These are phyloP conservation scores for Pseudocheirus occidentalis DNA, from an alignment of 2,797 vertebrate species.

Conservation along the genomic window DNA sequence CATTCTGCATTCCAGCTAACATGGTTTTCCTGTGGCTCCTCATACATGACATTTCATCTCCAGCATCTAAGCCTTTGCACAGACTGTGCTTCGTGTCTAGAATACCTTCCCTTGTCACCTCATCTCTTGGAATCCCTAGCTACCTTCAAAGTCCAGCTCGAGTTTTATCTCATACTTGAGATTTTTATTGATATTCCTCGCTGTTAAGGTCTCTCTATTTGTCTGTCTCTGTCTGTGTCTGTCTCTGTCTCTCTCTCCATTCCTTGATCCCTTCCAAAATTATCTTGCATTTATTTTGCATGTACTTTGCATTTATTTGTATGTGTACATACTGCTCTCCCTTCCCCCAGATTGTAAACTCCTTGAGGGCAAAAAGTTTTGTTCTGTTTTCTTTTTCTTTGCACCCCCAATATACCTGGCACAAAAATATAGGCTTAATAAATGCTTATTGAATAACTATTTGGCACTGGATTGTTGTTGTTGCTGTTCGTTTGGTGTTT, in stretches of 20 bases:
- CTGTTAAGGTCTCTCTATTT: not conserved
- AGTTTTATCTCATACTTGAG: not conserved
- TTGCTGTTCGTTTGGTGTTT: not conserved
- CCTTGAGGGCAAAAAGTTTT: not conserved
- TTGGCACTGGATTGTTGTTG: not conserved
- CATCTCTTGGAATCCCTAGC: not conserved
- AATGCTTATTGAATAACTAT: not conserved
- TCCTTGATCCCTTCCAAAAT: not conserved
- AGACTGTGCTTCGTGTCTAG: not conserved
- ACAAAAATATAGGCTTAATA: not conserved
- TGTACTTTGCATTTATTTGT: not conserved
- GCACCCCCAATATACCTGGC: not conserved
- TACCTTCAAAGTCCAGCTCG: not conserved
- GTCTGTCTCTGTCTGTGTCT: not conserved
- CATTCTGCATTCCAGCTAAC: not conserved
- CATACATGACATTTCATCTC: not conserved
- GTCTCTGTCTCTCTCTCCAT: too few species aligned
- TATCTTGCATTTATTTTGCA: not conserved
- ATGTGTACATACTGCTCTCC: not conserved
- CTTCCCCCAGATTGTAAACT: not conserved
- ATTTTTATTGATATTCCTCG: not conserved
- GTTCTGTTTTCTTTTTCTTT: not conserved
- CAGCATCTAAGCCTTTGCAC: not conserved
- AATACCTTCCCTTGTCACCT: not conserved
- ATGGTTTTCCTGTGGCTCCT: not conserved